Evolutionary conservation across 2,888 invertebrate species (phyloP), one percentile per base, ranked within the genome.

Genomic region (Odontomyia ornata): DNA sequence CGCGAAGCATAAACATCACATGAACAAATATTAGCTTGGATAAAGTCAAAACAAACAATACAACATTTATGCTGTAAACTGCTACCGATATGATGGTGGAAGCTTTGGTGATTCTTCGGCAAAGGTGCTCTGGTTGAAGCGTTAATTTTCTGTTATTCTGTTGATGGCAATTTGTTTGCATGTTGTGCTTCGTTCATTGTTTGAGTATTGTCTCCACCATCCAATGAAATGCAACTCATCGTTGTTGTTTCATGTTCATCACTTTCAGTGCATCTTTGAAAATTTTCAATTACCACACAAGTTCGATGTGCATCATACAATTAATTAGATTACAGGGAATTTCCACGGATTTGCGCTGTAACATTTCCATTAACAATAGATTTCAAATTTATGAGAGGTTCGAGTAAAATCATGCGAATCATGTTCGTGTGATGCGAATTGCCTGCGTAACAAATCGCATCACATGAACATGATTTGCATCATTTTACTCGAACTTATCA

Each of bases 31-130:
- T 73, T 73, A 73, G 73, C 73, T 73, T 27, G 13, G 60, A 73
- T 73, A 73, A 57, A 30, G 73, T 73, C 73, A 57, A 60, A 43
- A 73, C 57, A 57, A 73, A 73, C 73, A 73, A 60, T 27, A 73
- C 57, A 36, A 27, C 73, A 36, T 43, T 73, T 30, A 23, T 28
- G 71, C 15, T 28, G 52, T 11, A 72, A n/a, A 27, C 18, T 27
- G 52, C 36, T 52, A 52, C 52, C 4, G 52, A 52, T 52, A 52
- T 21, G 21, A n/a, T n/a, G n/a, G n/a, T 52, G 21, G 52, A 52
- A 36, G 36, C 5, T 36, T 5, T 5, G 3, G 9, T 36, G 36
- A 36, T 36, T 36, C 36, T 36, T 36, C 36, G 3, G 36, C 36
- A 36, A 36, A 18, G 18, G 4, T 23, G 25, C 30, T 46, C 46